Percentiles rank a stretch among this genome's conserved stretches.
These are phyloP conservation scores for Deilephila elpenor DNA, from an alignment of 2,888 invertebrate genomes.

Conservation along the genomic window DNA sequence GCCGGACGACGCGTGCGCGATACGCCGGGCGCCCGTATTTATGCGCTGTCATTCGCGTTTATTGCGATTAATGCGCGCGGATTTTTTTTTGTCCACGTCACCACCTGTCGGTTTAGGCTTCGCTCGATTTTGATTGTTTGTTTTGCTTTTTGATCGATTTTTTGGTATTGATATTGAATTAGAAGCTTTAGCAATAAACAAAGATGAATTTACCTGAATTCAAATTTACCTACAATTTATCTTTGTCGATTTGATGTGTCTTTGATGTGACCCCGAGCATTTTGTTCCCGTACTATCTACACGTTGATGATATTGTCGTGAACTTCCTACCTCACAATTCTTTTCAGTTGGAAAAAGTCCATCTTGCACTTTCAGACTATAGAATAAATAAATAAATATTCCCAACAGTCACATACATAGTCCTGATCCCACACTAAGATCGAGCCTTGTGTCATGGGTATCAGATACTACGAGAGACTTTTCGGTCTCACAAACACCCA, in stretches of 20 bases:
- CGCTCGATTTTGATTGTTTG: constrained; percentile 31
- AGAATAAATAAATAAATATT: no score
- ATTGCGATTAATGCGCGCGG: constrained; percentile 62
- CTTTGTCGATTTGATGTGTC: neutral
- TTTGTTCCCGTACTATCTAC: no score
- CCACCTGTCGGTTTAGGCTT: constrained; percentile 33
- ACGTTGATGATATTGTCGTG: no score
- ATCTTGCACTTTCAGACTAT: no score
- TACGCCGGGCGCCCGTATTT: constrained; percentile 53
- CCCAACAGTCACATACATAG: no score
- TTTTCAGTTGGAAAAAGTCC: no score
- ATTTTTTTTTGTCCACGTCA: constrained; percentile 39
- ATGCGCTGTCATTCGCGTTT: constrained; percentile 66
- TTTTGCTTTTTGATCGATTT: constrained; percentile 1
- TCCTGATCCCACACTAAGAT: no score
- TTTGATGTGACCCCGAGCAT: neutral
- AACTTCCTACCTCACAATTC: no score
- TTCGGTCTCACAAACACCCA: no score
- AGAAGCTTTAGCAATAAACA: neutral
- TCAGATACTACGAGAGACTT: no score
- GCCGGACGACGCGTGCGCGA: constrained; percentile 59
- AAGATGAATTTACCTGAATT: neutral
- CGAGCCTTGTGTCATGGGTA: no score
- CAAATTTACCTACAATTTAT: no score
- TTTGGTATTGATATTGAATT: neutral